Evolutionary conservation across 2,797 vertebrate genomes (phyloP).

Genomic region (Thunnus albacares): DNA sequence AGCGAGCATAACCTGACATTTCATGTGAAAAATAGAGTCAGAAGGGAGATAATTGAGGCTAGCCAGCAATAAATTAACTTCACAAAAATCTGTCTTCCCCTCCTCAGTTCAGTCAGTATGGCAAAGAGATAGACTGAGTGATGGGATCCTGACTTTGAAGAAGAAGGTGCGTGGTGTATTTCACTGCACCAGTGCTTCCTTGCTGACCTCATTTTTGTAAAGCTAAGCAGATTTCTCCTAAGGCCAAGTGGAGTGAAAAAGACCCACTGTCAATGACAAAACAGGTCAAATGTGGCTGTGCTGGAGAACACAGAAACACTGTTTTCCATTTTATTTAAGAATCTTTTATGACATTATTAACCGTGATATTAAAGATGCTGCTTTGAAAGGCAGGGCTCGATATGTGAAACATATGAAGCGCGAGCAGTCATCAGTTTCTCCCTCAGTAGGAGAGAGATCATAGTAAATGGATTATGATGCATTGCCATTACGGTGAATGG

Average conservation of each 20-base stretch:
- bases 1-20: slow-evolving; percentile 33
- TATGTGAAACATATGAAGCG: slow-evolving; percentile 33
- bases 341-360: slow-evolving; percentile 2
- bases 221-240: slow-evolving; percentile 75
- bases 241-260: slow-evolving; percentile 70
- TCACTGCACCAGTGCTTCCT: slow-evolving; percentile 71
- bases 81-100: slow-evolving; percentile 20
- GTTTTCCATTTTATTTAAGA: slow-evolving; percentile 1
- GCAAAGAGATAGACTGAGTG: slow-evolving; percentile 42
- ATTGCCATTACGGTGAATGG: slow-evolving; percentile 60
- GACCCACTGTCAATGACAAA: slow-evolving; percentile 40
- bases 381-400: slow-evolving; percentile 24
- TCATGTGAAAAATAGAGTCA: slow-evolving; percentile 42
- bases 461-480: slow-evolving; percentile 63
- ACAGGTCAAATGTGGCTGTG: slow-evolving; percentile 44
- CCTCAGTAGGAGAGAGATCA: slow-evolving; percentile 34
- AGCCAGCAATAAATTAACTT: slow-evolving; percentile 48
- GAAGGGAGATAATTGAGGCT: slow-evolving; percentile 31
- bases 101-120: slow-evolving; percentile 23
- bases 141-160: slow-evolving; percentile 49
- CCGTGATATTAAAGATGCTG: slow-evolving; percentile 11
- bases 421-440: slow-evolving; percentile 37
- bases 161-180: slow-evolving; percentile 61
- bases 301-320: not conserved
- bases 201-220: slow-evolving; percentile 81